Percentiles rank a stretch among this genome's conserved stretches.
phyloP scores from a whole-genome alignment of 92 coral and sea anemone genomes.

The Scolanthus callimorphus region DNA sequence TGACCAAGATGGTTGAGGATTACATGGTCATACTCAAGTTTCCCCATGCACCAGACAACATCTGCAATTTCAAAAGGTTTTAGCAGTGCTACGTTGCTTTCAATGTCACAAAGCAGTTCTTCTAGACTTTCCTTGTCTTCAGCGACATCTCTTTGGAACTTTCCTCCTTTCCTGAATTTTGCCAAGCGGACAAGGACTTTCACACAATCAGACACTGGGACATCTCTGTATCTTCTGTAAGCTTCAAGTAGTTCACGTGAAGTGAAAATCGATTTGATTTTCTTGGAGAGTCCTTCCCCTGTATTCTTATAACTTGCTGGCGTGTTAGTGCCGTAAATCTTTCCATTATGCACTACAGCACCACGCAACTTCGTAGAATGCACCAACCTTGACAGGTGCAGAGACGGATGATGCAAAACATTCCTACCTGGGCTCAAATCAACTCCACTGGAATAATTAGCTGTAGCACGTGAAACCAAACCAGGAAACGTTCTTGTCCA shows the following conservation, averaged over 20 bases:
- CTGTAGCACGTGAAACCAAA: too few relatives aligned
- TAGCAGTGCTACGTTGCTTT: conserved; percentile 7
- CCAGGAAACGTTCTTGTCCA: too few relatives aligned
- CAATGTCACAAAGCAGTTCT: conserved; percentile 41
- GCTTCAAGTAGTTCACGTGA: conserved; percentile 6
- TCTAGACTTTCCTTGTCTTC: background rate
- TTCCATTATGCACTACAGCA: too few relatives aligned
- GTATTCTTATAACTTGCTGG: too few relatives aligned
- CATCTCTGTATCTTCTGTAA: conserved; percentile 1
- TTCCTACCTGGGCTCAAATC: too few relatives aligned
- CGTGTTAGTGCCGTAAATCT: too few relatives aligned
- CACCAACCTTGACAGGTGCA: too few relatives aligned
- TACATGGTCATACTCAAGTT: conserved; percentile 15
- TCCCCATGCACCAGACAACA: conserved; percentile 60
- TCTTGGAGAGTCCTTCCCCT: too few relatives aligned
- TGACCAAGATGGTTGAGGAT: conserved; percentile 52
- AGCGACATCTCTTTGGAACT: background rate
- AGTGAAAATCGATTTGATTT: too few relatives aligned
- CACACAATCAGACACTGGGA: conserved; percentile 12
- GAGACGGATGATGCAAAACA: too few relatives aligned
- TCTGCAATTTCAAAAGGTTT: conserved; percentile 60
- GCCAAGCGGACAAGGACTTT: conserved; percentile 33
- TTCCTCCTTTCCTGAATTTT: background rate
- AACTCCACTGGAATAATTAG: too few relatives aligned
- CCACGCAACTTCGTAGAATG: too few relatives aligned